Percentiles rank a stretch among this genome's conserved stretches.
These are phyloP conservation scores for Eubasilissa splendida DNA, from an alignment of 2,888 invertebrate genomes.

Conservation along the genomic window DNA sequence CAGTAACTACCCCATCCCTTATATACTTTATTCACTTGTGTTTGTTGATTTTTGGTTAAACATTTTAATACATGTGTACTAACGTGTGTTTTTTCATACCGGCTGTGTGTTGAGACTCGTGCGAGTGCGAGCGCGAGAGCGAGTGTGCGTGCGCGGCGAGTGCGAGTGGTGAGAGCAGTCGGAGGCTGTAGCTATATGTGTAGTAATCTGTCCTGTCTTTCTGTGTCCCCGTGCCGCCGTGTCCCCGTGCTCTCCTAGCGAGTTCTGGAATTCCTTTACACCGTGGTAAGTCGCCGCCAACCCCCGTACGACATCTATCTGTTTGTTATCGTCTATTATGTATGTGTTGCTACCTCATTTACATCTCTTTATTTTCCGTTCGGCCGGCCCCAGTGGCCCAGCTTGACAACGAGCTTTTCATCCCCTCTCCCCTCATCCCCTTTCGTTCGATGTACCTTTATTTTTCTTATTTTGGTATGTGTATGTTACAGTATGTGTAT, in stretches of 20 bases:
- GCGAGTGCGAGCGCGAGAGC: conserved; percentile 33
- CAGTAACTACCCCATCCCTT: conserved; percentile 44
- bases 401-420: conserved; percentile 31
- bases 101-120: conserved; percentile 45
- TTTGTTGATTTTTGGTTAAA: conserved; percentile 44
- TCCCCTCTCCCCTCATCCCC: conserved; percentile 50
- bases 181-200: conserved; percentile 72
- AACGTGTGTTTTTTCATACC: conserved; percentile 49
- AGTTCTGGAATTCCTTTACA: conserved; percentile 99
- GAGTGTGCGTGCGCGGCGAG: conserved; percentile 36
- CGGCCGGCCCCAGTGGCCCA: conserved; percentile 29
- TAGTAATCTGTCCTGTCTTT: conserved; percentile 78
- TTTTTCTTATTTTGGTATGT: conserved; percentile 74
- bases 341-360: conserved; percentile 58
- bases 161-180: conserved; percentile 15
- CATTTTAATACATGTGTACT: conserved; percentile 52
- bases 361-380: conserved; percentile 56
- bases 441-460: conserved; percentile 61
- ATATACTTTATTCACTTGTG: conserved; percentile 46
- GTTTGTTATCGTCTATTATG: conserved; percentile 63
- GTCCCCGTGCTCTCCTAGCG: conserved; percentile 88
- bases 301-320: conserved; percentile 70
- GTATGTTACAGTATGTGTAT: conserved; percentile 74
- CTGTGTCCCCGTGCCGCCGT: conserved; percentile 81
- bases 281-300: conserved; percentile 94